Evolutionary conservation across 2,797 vertebrate species (phyloP).

Genomic region (Acrocephalus scirpaceus): DNA sequence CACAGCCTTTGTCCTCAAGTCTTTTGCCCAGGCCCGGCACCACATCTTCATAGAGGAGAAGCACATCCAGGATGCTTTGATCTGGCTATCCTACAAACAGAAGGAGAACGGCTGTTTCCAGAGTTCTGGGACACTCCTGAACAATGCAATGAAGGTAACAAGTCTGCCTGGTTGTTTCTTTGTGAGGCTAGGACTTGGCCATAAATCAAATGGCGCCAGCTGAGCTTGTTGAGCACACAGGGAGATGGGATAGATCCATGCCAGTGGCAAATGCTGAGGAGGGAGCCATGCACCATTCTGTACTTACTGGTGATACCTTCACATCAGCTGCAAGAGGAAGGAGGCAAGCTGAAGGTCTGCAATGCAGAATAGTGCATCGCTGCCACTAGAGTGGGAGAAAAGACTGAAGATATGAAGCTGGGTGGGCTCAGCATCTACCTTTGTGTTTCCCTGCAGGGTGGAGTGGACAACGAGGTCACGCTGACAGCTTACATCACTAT

Average conservation of each 20-base stretch:
- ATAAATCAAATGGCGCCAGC: background rate
- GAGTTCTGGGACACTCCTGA: slow-evolving; percentile 81
- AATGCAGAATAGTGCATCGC: background rate
- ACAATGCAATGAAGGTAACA: slow-evolving; percentile 84
- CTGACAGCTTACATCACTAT: slow-evolving; percentile 74
- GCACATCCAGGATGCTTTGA: slow-evolving; percentile 73
- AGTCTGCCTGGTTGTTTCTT: background rate
- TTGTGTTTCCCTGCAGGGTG: slow-evolving; percentile 63
- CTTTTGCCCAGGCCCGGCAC: slow-evolving; percentile 78
- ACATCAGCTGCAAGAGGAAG: background rate
- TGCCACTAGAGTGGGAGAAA: background rate
- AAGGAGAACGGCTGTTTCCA: slow-evolving; percentile 80
- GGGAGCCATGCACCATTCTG: background rate
- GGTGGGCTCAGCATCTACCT: background rate
- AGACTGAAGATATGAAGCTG: background rate
- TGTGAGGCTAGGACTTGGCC: background rate
- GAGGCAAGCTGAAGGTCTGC: background rate
- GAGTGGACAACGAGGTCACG: slow-evolving; percentile 64
- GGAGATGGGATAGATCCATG: background rate
- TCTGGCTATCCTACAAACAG: slow-evolving; percentile 79
- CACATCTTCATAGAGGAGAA: slow-evolving; percentile 81
- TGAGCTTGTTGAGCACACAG: background rate
- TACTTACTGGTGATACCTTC: background rate
- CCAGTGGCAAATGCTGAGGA: background rate
- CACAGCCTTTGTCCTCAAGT: slow-evolving; percentile 90